phyloP scores from a whole-genome alignment of 2,113 vertebrate species.

The Gallinago jamesoni region DNA sequence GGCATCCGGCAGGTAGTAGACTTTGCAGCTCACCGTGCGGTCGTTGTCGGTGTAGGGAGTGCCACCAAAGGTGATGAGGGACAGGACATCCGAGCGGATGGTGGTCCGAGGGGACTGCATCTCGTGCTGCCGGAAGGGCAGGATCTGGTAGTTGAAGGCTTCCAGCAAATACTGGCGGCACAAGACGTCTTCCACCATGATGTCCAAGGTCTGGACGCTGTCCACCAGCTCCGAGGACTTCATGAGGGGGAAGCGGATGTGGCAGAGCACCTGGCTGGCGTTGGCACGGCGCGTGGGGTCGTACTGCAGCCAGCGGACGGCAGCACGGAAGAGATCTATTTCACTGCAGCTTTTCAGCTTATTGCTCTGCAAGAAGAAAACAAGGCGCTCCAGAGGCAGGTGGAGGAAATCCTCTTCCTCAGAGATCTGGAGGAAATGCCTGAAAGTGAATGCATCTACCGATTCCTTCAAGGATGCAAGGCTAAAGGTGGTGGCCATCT shows the following conservation, averaged over 20 bases:
- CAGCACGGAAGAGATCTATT: conserved; percentile 90
- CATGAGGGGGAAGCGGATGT: conserved; percentile 97
- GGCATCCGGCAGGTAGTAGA: conserved; percentile 83
- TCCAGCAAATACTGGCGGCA: conserved; percentile 94
- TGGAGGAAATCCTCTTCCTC: conserved; percentile 96
- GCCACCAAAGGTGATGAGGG: conserved; percentile 90
- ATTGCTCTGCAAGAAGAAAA: conserved; percentile 97
- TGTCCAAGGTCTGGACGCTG: conserved; percentile 90
- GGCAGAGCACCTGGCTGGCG: conserved; percentile 88
- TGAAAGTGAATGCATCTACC: conserved; percentile 92
- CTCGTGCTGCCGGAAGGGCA: conserved; percentile 95
- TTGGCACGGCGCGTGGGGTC: conserved; percentile 80
- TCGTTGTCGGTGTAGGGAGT: conserved; percentile 97
- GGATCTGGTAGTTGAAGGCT: conserved; percentile 97
- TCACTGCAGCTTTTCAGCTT: conserved; percentile 91
- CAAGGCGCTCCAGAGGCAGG: conserved; percentile 90
- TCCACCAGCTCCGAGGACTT: conserved; percentile 93
- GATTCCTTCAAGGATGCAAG: conserved; percentile 92
- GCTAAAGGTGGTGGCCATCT: conserved; percentile 97
- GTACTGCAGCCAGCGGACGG: conserved; percentile 90
- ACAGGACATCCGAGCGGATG: conserved; percentile 86
- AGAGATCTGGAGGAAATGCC: conserved; percentile 94
- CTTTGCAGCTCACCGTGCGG: conserved; percentile 87
- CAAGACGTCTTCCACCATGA: conserved; percentile 94
- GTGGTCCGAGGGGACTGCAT: conserved; percentile 89